phyloP scores from a whole-genome alignment of 2,113 vertebrate genomes.

The Vicugna pacos region DNA sequence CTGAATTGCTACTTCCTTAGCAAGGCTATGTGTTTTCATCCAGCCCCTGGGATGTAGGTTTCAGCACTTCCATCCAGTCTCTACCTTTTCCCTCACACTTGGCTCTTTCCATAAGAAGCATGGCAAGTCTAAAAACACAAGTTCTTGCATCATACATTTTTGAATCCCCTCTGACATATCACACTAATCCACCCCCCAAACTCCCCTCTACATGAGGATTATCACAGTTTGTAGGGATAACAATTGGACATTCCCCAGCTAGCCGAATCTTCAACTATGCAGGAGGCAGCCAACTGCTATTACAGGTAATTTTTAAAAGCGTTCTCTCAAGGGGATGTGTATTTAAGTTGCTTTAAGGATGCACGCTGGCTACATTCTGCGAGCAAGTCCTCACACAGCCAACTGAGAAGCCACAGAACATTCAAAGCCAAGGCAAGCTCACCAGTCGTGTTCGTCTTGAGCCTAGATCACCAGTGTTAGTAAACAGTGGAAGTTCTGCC shows the following conservation, averaged over 20 bases:
- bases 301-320: constrained; percentile 62
- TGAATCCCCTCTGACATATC: constrained; percentile 9
- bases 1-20: neutral
- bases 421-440: constrained; percentile 25
- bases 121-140: constrained; percentile 49
- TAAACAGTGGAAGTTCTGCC: constrained; percentile 48
- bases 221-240: constrained; percentile 62
- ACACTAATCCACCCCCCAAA: neutral
- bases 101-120: constrained; percentile 8
- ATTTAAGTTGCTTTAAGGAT: constrained; percentile 71
- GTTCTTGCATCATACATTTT: neutral
- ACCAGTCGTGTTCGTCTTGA: neutral
- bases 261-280: constrained; percentile 64
- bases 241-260: constrained; percentile 44
- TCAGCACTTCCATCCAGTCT: neutral
- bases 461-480: neutral
- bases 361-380: constrained; percentile 53
- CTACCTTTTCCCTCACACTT: neutral
- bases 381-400: constrained; percentile 67
- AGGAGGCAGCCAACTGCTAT: constrained; percentile 54
- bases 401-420: neutral
- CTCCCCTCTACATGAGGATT: neutral
- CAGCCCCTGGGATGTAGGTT: neutral
- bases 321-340: constrained; percentile 58
- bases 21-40: neutral